These are phyloP conservation scores for Tanytarsus gracilentus DNA, from an alignment of 2,888 invertebrate genomes.

Conservation along the genomic window DNA sequence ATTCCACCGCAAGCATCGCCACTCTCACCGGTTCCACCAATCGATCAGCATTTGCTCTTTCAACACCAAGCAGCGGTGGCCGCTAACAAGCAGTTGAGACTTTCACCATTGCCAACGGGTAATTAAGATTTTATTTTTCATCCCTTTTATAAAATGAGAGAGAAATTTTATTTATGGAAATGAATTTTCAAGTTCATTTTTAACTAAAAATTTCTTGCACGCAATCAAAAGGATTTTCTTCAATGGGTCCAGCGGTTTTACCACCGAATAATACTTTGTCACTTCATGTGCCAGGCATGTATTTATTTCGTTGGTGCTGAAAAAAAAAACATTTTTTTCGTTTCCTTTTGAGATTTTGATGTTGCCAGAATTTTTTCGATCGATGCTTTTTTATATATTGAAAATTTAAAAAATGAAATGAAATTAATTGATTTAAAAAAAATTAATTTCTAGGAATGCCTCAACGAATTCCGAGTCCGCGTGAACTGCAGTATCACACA, in stretches of 20 bases:
- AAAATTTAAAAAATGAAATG: no score
- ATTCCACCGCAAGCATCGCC: conserved; percentile 35
- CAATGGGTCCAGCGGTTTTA: conserved; percentile 26
- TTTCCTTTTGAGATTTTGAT: neutral
- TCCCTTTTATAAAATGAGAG: neutral
- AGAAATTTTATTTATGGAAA: neutral
- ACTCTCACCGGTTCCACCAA: conserved; percentile 21
- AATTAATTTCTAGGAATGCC: conserved; percentile 49
- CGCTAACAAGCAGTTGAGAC: conserved; percentile 47
- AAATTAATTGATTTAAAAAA: neutral
- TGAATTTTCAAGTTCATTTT: neutral
- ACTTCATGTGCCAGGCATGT: conserved; percentile 56
- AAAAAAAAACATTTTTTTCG: conserved; percentile 15
- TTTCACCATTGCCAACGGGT: conserved; percentile 57
- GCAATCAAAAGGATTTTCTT: conserved; percentile 23
- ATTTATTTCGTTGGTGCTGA: neutral
- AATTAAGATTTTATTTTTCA: conserved; percentile 32
- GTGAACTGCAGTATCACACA: conserved; percentile 75
- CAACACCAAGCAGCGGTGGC: conserved; percentile 40
- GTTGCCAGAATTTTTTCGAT: neutral
- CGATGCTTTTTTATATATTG: no score
- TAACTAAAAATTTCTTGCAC: conserved; percentile 11
- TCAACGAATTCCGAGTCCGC: conserved; percentile 69
- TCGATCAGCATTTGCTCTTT: conserved; percentile 33
- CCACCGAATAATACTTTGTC: conserved; percentile 48